Evolutionary conservation across 2,113 vertebrate species (phyloP), one percentile per base, ranked within the genome.

Genomic region (Urocynchramus pylzowi): DNA sequence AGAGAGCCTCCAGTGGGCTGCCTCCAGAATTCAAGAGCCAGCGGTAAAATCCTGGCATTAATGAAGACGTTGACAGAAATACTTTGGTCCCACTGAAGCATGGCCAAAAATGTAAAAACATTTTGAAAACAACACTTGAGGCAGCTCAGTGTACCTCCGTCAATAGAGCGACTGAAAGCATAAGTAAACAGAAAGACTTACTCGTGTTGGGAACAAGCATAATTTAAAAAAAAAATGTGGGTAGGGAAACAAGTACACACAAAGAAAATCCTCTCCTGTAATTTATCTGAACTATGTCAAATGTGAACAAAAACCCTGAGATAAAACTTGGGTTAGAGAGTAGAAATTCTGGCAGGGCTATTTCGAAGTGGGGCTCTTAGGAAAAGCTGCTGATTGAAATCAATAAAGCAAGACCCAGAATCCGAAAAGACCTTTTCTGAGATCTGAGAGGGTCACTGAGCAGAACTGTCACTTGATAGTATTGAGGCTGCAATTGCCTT

Each of bases 341-440:
- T 16, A 97, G 88, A 96, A 94, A 97, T 97, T 97, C 94, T 97
- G 94, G 56, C 93, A 96, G 91, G 79, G 91, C 61, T 97, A 69
- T 98, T 97, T 96, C 93, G 70, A 93, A 95, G 93, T 69, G 88
- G 87, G 87, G 91, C 96, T 97, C 97, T 97, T 97, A 98, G 97
- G 97, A 98, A 98, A 98, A 98, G 96, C 95, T 86, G 68, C 85
- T 98, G 98, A 98, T 98, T 98, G 97, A 98, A 98, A 99, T 98
- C 97, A 95, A 98, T 98, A 98, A 30, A 70, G 93, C 91, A 91
- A 97, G 97, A 98, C 97, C 93, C 20, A 54, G 98, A 98, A 98
- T 98, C 97, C 21, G 44, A 98, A 97, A 97, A 97, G 95, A 95
- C 95, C 95, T 97, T 98, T 97, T 97, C 94, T 96, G 91, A 95